Conservation (phyloP, 2,797 vertebrate genomes). For the Hydrophis major region DNA sequence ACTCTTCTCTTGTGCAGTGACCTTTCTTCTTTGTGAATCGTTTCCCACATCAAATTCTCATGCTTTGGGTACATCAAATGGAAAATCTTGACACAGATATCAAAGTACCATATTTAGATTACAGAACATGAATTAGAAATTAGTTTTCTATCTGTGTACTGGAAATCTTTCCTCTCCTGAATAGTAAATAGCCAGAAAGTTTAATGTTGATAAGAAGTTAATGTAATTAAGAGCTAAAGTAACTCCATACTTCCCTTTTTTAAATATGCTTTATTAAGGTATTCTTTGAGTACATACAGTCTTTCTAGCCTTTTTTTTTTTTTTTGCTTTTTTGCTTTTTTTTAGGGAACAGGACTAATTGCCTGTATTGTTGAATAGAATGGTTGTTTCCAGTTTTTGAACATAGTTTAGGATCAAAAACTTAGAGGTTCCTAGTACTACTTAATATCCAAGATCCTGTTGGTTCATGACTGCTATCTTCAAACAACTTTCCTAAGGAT, state of each 20-base stretch:
- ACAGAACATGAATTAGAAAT: conserved; percentile 16
- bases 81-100: conserved; percentile 35
- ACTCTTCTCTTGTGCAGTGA: conserved; percentile 55
- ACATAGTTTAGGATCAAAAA: background rate
- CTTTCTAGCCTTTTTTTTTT: background rate
- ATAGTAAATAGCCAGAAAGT: background rate
- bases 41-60: conserved; percentile 60
- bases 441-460: background rate
- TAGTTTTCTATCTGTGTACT: background rate
- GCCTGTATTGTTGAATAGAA: background rate
- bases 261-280: background rate
- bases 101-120: background rate
- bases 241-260: background rate
- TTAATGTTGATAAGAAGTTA: background rate
- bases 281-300: background rate
- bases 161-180: background rate
- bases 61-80: conserved; percentile 18
- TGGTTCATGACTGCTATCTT: background rate
- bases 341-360: background rate
- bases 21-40: conserved; percentile 61
- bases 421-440: background rate
- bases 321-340: background rate
- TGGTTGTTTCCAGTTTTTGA: background rate
- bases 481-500: background rate
- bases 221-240: background rate